A percentile compares a stretch with the other conserved stretches of the same genome.
Conservation (phyloP, 2,113 vertebrate genomes). For the Hippopotamus amphibius region DNA sequence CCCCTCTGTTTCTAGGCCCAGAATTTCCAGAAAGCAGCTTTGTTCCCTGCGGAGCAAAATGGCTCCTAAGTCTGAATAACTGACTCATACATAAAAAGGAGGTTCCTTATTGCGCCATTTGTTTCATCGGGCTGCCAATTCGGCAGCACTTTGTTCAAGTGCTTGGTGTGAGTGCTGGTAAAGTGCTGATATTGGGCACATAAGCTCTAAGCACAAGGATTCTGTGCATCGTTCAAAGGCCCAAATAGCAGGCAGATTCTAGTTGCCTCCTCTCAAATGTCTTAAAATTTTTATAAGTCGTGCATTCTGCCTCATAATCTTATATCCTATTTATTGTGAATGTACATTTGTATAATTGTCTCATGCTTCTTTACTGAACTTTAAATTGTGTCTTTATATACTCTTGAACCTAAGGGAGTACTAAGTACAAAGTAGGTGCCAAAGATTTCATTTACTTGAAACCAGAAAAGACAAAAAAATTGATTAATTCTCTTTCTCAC, state of each 20-base stretch:
- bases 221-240: neutral
- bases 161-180: neutral
- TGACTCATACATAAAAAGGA: neutral
- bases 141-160: neutral
- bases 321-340: neutral
- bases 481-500: no score
- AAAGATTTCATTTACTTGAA: constrained; percentile 23
- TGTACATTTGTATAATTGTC: neutral
- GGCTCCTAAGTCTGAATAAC: neutral
- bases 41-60: neutral
- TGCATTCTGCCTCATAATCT: neutral
- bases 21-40: neutral
- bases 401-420: neutral
- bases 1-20: neutral
- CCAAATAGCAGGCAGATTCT: neutral
- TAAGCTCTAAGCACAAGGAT: neutral
- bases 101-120: neutral
- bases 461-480: neutral
- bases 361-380: neutral
- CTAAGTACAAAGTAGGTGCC: neutral
- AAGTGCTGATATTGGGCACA: neutral
- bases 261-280: neutral
- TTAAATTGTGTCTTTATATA: neutral
- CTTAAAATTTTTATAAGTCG: neutral
- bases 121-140: neutral